Evolutionary conservation across 2,888 invertebrate genomes (phyloP).

Genomic region (Heteropelma amictum): DNA sequence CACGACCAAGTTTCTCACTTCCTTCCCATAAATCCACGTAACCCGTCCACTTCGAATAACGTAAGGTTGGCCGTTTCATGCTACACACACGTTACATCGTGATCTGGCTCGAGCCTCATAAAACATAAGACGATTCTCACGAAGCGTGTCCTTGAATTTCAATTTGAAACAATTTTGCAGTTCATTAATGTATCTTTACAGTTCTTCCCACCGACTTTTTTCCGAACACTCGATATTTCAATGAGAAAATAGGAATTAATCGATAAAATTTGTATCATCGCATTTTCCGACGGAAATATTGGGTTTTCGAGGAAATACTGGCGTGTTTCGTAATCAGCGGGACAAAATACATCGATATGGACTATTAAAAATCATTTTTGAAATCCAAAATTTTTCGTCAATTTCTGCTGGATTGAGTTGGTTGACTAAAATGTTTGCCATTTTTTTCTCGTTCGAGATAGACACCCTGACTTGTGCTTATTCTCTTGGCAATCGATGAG

Average conservation of each 20-base stretch:
- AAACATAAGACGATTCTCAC: slow-evolving; percentile 2
- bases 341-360: too few relatives aligned
- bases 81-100: neutral
- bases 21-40: slow-evolving; percentile 44
- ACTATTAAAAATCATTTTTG: too few relatives aligned
- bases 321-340: too few relatives aligned
- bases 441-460: too few relatives aligned
- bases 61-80: slow-evolving; percentile 2
- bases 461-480: too few relatives aligned
- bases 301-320: too few relatives aligned
- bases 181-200: neutral
- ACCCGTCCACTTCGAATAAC: slow-evolving; percentile 29
- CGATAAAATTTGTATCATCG: neutral
- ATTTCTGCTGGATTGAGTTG: too few relatives aligned
- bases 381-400: too few relatives aligned
- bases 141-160: slow-evolving; percentile 5
- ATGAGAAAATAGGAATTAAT: neutral
- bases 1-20: slow-evolving; percentile 37
- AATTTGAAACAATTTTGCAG: slow-evolving; percentile 22
- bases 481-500: too few relatives aligned
- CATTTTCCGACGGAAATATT: too few relatives aligned
- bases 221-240: too few relatives aligned
- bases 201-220: neutral
- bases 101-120: neutral
- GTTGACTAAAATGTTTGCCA: too few relatives aligned